A percentile compares a stretch with the other conserved stretches of the same genome.
phyloP scores from a whole-genome alignment of 2,113 vertebrate genomes.

The Pardalotus punctatus region DNA sequence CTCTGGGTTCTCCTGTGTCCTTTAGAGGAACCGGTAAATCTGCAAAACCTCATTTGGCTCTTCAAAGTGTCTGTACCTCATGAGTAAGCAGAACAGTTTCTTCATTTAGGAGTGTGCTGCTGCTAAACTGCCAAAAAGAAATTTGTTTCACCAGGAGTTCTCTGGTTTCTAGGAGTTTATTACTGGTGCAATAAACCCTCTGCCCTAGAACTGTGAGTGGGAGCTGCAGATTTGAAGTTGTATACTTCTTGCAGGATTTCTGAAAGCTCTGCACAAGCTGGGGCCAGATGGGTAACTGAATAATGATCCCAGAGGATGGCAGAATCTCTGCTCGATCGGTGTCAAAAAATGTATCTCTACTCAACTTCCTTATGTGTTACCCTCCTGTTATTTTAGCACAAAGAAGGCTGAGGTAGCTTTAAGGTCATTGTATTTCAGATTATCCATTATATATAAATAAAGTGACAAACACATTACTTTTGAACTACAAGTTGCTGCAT shows the following conservation, averaged over 20 bases:
- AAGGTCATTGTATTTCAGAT: background rate
- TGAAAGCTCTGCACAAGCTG: background rate
- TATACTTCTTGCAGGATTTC: background rate
- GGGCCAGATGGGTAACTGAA: background rate
- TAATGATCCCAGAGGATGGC: accelerated
- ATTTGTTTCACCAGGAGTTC: background rate
- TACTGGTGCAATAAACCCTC: background rate
- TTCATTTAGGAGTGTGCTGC: background rate
- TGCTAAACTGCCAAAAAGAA: background rate
- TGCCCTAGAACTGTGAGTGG: background rate
- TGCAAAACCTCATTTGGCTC: background rate
- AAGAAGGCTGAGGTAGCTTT: background rate
- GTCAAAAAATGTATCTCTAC: background rate
- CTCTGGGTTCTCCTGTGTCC: background rate
- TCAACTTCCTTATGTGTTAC: background rate
- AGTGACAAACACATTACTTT: background rate
- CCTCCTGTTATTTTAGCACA: background rate
- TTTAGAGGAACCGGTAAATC: background rate
- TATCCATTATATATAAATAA: background rate
- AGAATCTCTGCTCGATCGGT: background rate
- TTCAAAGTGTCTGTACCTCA: background rate
- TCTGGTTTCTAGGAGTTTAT: background rate
- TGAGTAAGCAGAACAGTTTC: background rate
- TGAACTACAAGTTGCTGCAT: background rate
- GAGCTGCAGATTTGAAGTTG: background rate